These are phyloP conservation scores for Temnothorax unifasciatus DNA, from an alignment of 2,888 invertebrate genomes.

Conservation along the genomic window DNA sequence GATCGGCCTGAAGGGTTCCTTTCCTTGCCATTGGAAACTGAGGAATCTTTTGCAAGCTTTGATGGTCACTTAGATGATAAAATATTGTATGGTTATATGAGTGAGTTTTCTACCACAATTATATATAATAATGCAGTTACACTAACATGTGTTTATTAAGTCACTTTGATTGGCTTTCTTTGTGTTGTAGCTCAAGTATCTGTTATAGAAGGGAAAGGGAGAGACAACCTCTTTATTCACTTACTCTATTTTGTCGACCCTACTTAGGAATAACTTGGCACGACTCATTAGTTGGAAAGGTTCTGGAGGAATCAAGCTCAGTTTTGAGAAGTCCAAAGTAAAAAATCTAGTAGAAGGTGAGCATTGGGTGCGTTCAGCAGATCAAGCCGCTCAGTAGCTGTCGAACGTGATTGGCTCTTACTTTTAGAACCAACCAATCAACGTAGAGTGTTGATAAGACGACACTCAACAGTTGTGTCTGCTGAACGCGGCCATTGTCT, in stretches of 20 bases:
- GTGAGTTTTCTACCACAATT: conserved; percentile 5
- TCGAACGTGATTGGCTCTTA: no score
- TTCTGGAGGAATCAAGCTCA: neutral
- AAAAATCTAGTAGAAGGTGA: neutral
- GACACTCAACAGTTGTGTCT: no score
- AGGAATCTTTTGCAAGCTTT: neutral
- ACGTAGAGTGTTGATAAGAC: no score
- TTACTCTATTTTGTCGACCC: conserved; percentile 6
- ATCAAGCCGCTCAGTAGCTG: no score
- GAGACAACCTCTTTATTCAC: neutral
- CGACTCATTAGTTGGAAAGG: conserved; percentile 4
- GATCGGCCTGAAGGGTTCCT: neutral
- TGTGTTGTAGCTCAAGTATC: neutral
- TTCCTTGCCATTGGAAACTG: neutral
- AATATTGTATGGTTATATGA: conserved; percentile 1
- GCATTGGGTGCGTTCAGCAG: no score
- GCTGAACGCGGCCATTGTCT: no score
- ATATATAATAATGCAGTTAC: neutral
- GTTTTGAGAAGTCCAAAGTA: neutral
- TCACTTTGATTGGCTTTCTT: neutral
- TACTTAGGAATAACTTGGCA: conserved; percentile 3
- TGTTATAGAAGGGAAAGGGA: neutral
- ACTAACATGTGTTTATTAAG: neutral
- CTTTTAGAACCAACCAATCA: no score
- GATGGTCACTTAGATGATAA: neutral